A percentile compares a stretch with the other conserved stretches of the same genome.
These are phyloP conservation scores for Oxyura jamaicensis DNA, from an alignment of 2,113 vertebrate genomes.

Conservation along the genomic window DNA sequence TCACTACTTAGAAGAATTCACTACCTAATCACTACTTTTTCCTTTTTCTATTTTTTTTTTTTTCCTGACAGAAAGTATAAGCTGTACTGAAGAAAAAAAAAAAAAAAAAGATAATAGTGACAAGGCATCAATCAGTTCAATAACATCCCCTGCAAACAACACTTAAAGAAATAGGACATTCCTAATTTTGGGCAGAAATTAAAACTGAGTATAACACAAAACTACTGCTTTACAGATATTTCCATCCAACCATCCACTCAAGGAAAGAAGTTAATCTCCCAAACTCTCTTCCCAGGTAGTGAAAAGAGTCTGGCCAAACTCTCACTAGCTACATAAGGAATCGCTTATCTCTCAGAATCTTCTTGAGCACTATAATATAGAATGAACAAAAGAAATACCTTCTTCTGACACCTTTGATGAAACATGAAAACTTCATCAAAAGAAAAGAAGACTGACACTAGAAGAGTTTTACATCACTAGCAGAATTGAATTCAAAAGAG, in stretches of 20 bases:
- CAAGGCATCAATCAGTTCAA: conserved; percentile 31
- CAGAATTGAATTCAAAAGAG: conserved; percentile 18
- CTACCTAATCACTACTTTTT: not conserved
- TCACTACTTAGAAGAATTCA: conserved; percentile 15
- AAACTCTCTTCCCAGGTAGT: not conserved
- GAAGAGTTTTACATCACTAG: not conserved
- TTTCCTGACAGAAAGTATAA: not conserved
- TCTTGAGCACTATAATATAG: not conserved
- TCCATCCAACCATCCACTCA: not conserved
- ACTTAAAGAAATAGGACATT: conserved; percentile 7
- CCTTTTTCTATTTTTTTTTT: not conserved
- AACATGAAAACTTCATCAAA: not conserved
- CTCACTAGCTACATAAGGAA: not conserved
- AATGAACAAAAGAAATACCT: not conserved
- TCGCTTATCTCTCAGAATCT: not conserved
- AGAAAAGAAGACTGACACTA: not conserved
- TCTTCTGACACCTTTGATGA: not conserved
- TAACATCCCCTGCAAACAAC: not conserved
- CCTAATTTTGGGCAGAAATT: not conserved
- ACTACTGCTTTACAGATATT: not conserved
- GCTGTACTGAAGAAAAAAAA: conserved; percentile 29
- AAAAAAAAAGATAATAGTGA: not conserved
- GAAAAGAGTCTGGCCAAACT: not conserved
- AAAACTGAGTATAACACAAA: conserved; percentile 19
- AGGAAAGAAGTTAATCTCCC: not conserved